phyloP scores from a whole-genome alignment of 2,888 invertebrate species.

The Oxystoma pomonae region DNA sequence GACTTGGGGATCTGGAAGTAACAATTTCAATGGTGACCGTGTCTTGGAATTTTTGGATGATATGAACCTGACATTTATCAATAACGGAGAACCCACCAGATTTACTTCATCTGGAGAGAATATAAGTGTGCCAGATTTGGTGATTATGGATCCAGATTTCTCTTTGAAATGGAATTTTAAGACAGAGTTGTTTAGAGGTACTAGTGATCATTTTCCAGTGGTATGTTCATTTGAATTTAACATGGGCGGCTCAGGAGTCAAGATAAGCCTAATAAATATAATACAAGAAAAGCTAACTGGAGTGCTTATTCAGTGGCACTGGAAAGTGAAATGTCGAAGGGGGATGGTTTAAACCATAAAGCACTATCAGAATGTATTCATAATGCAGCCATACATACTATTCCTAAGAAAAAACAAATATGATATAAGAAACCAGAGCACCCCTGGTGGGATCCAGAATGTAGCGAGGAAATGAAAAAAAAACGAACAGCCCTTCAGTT shows the following conservation, averaged over 20 bases:
- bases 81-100: not conserved
- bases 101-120: not conserved
- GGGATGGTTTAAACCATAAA: not conserved
- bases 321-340: not conserved
- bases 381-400: not conserved
- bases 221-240: not conserved
- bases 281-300: not conserved
- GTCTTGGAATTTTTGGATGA: not conserved
- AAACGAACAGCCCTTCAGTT: not conserved
- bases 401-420: not conserved
- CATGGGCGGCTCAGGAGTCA: not conserved
- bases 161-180: not conserved
- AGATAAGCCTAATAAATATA: not conserved
- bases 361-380: not conserved
- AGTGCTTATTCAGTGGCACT: not conserved
- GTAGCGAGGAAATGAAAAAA: not conserved
- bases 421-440: not conserved
- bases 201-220: not conserved
- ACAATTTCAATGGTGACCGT: not conserved
- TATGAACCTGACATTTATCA: not conserved
- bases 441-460: not conserved
- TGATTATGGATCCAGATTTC: not conserved
- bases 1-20: not conserved
- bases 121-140: not conserved
- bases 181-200: not conserved